phyloP scores from a whole-genome alignment of 2,888 invertebrate species.

The Dione vanillae region DNA sequence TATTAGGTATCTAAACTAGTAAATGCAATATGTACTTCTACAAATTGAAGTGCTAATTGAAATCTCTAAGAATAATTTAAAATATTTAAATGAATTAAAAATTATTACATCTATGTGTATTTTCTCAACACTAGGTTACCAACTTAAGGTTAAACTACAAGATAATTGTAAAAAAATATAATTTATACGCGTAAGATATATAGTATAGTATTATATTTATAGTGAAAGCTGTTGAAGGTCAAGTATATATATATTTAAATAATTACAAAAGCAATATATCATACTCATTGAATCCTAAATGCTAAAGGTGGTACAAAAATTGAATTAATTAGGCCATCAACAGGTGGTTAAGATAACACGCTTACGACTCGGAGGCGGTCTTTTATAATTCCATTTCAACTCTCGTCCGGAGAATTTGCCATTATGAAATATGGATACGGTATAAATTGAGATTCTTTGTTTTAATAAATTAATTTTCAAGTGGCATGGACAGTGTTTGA shows the following conservation, averaged over 20 bases:
- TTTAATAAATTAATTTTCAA: background rate
- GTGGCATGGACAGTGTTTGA: background rate
- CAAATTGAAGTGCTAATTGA: too few relatives aligned
- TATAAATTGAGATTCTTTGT: conserved; percentile 16
- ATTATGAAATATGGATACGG: conserved; percentile 46
- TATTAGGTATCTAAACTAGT: too few relatives aligned
- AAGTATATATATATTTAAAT: background rate
- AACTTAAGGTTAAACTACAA: too few relatives aligned
- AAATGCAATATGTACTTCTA: too few relatives aligned
- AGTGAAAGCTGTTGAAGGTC: background rate
- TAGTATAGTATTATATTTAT: too few relatives aligned
- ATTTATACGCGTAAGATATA: too few relatives aligned
- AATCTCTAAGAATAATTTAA: too few relatives aligned
- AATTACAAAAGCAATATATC: conserved; percentile 4
- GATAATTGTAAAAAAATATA: too few relatives aligned
- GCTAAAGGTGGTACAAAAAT: conserved; percentile 61
- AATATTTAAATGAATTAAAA: too few relatives aligned
- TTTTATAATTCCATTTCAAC: conserved; percentile 72
- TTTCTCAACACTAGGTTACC: too few relatives aligned
- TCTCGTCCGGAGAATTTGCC: conserved; percentile 63
- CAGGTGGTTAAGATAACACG: conserved; percentile 74
- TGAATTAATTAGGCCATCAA: conserved; percentile 79
- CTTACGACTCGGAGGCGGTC: conserved; percentile 63
- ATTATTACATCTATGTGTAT: too few relatives aligned
- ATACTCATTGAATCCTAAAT: conserved; percentile 52